phyloP scores from a whole-genome alignment of 2,888 invertebrate species.

The Orthosia gothica region DNA sequence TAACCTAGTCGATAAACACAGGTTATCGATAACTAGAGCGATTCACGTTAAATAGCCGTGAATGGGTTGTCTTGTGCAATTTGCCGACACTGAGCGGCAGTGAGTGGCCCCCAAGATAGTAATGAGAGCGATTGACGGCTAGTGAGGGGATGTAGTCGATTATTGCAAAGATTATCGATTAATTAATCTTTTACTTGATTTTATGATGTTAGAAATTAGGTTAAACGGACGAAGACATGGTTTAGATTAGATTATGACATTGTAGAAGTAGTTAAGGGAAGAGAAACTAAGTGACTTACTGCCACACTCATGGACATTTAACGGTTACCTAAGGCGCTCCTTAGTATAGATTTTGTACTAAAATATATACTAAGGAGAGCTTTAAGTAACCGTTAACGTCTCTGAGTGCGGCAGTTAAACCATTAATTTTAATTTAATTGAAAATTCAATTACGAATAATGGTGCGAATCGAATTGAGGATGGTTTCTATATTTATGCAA shows the following conservation, averaged over 20 bases:
- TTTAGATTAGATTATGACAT: constrained; percentile 39
- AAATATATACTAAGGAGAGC: too few species aligned
- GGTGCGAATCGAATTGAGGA: too few species aligned
- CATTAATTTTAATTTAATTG: background rate
- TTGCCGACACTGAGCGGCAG: constrained; percentile 76
- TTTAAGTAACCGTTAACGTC: too few species aligned
- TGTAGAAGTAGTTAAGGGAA: background rate
- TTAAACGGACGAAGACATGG: constrained; percentile 29
- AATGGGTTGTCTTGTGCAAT: constrained; percentile 84
- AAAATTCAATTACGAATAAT: background rate
- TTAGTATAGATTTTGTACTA: too few species aligned
- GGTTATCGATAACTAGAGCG: constrained; percentile 78
- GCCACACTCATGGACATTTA: too few species aligned
- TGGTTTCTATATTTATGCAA: background rate
- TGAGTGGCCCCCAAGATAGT: constrained; percentile 61
- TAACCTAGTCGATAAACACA: constrained; percentile 73
- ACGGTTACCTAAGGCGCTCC: too few species aligned
- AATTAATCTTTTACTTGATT: constrained; percentile 52
- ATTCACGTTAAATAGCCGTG: constrained; percentile 84
- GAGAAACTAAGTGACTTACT: constrained; percentile 5
- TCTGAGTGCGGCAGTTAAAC: too few species aligned
- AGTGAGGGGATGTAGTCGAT: constrained; percentile 69
- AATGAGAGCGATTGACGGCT: constrained; percentile 78
- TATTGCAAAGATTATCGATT: constrained; percentile 62
- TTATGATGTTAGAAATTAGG: constrained; percentile 55